phyloP scores from a whole-genome alignment of 2,888 invertebrate species.

The Iselma pallidipennis region DNA sequence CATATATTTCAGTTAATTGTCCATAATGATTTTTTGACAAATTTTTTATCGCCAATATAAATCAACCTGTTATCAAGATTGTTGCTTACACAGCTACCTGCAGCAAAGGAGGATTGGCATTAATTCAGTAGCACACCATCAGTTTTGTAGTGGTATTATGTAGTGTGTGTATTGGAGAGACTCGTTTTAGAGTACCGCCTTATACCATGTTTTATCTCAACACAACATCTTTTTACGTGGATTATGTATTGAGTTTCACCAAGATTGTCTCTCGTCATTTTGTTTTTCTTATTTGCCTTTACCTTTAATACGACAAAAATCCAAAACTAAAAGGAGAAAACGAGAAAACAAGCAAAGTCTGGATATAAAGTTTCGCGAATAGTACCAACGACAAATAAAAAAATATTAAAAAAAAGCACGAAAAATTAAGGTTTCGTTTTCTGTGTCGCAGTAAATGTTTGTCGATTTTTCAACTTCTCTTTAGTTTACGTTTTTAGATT shows the following conservation, averaged over 20 bases:
- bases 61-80: conserved; percentile 32
- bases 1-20: conserved; percentile 35
- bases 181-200: not conserved
- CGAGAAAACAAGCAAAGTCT: not conserved
- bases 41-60: conserved; percentile 32
- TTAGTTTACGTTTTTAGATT: not conserved
- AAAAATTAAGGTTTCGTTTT: not conserved
- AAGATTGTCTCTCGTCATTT: not conserved
- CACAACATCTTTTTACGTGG: conserved; percentile 2
- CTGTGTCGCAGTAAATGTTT: not conserved
- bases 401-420: not conserved
- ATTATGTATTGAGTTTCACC: conserved; percentile 7
- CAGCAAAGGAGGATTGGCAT: conserved; percentile 8
- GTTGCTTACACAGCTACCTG: conserved; percentile 21
- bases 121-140: conserved; percentile 7
- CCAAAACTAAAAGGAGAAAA: not conserved
- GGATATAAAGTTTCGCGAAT: not conserved
- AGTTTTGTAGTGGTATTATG: not conserved
- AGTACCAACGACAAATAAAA: not conserved
- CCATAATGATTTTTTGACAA: conserved; percentile 37
- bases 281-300: not conserved
- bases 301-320: not conserved
- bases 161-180: not conserved
- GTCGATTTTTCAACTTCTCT: not conserved
- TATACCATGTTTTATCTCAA: not conserved